These are phyloP conservation scores for Corythaeola cristata DNA, from an alignment of 2,113 vertebrate genomes.

Conservation along the genomic window DNA sequence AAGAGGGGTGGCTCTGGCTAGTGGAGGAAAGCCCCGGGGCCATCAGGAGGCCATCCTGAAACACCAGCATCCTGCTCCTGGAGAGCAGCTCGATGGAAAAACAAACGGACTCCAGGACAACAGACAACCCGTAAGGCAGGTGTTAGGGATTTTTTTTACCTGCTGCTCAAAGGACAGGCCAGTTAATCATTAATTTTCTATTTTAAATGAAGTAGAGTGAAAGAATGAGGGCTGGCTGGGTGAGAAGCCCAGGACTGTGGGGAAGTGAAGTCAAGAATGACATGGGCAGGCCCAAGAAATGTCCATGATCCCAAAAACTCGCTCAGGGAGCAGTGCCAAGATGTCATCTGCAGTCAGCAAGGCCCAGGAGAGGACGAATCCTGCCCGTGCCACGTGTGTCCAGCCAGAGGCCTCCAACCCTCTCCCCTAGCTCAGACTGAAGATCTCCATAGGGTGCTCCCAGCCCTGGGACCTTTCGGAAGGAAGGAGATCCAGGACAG, in stretches of 20 bases:
- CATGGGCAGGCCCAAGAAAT: background rate
- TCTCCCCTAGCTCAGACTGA: background rate
- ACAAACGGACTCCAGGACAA: background rate
- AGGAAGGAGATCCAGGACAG: background rate
- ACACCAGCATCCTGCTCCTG: fast-evolving
- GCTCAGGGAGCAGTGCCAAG: fast-evolving
- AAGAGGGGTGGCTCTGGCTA: background rate
- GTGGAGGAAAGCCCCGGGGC: background rate
- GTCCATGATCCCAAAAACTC: background rate
- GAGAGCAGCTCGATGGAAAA: background rate
- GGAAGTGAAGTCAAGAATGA: background rate
- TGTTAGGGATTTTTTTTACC: background rate
- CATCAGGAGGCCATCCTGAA: background rate
- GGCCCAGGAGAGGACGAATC: background rate
- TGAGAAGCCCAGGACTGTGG: fast-evolving
- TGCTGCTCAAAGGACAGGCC: background rate
- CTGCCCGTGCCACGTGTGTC: fast-evolving
- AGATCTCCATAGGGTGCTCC: background rate
- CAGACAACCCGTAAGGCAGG: background rate
- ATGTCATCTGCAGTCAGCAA: background rate
- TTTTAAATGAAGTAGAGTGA: background rate
- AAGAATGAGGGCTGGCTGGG: background rate
- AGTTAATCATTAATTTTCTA: background rate
- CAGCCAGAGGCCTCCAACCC: background rate
- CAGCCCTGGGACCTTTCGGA: background rate